A percentile compares a stretch with the other conserved stretches of the same genome.
Conservation (phyloP, 1,140 invertebrate species). For the Brachionus manjavacas region DNA sequence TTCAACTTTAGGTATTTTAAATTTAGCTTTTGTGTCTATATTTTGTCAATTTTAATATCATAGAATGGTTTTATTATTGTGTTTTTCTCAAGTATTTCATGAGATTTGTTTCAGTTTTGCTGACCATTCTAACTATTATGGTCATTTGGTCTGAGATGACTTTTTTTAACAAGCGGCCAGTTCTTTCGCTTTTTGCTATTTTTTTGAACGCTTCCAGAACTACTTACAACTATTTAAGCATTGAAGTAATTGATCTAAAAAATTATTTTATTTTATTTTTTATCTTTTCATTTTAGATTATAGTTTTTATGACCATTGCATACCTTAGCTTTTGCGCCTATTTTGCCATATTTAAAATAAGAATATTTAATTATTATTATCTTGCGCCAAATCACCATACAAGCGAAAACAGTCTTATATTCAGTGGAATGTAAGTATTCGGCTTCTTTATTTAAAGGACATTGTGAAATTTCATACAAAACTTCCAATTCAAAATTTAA, state of each 20-base stretch:
- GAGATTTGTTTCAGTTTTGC: slow-evolving; percentile 68
- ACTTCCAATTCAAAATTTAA: too few relatives aligned
- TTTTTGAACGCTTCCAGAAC: slow-evolving; percentile 75
- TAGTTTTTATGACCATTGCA: slow-evolving; percentile 81
- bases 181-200: slow-evolving; percentile 87
- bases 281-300: slow-evolving; percentile 63
- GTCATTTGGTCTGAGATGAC: slow-evolving; percentile 98
- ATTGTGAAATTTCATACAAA: too few relatives aligned
- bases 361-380: slow-evolving; percentile 92
- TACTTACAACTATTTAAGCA: slow-evolving; percentile 85
- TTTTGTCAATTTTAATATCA: slow-evolving; percentile 42
- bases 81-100: slow-evolving; percentile 69
- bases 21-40: not conserved
- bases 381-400: slow-evolving; percentile 93
- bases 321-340: slow-evolving; percentile 96
- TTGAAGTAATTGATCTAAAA: slow-evolving; percentile 70
- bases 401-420: slow-evolving; percentile 96
- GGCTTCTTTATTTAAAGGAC: too few relatives aligned
- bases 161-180: slow-evolving; percentile 83
- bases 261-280: not conserved
- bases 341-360: slow-evolving; percentile 91
- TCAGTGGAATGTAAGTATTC: slow-evolving; percentile 74
- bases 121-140: slow-evolving; percentile 73
- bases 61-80: slow-evolving; percentile 93
- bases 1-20: slow-evolving; percentile 39